Evolutionary conservation across 2,113 vertebrate genomes (phyloP).

Genomic region (Alosa alosa): DNA sequence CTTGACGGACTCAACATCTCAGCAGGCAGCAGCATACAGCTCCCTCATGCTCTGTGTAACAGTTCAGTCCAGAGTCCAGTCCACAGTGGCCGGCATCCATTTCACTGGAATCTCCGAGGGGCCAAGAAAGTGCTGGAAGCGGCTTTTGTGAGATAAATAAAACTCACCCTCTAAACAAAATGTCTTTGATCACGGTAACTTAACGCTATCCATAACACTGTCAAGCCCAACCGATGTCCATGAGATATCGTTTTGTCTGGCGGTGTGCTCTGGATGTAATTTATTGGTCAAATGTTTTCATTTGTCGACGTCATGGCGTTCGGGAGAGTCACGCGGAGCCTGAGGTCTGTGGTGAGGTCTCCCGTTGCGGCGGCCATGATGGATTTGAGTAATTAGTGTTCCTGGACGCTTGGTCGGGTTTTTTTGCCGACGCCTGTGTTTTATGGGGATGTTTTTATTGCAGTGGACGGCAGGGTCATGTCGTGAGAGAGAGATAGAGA

Average conservation of each 20-base stretch:
- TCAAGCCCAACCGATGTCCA: neutral
- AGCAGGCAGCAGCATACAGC: neutral
- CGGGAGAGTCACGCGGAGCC: neutral
- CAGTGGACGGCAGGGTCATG: neutral
- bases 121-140: neutral
- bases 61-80: neutral
- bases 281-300: neutral
- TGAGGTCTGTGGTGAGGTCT: neutral
- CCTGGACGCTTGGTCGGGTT: neutral
- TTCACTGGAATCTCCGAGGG: neutral
- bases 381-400: neutral
- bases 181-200: neutral
- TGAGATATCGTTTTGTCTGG: neutral
- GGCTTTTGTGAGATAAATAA: neutral
- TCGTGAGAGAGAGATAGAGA: neutral
- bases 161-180: neutral
- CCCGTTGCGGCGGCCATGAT: neutral
- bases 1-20: neutral
- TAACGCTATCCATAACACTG: neutral
- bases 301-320: neutral
- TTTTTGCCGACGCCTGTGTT: neutral
- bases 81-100: neutral
- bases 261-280: neutral
- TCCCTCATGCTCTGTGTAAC: neutral
- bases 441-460: slow-evolving; percentile 3